Base-by-base conservation (phyloP, 64 coral and sea anemone species). In the Montipora cactus region DNA sequence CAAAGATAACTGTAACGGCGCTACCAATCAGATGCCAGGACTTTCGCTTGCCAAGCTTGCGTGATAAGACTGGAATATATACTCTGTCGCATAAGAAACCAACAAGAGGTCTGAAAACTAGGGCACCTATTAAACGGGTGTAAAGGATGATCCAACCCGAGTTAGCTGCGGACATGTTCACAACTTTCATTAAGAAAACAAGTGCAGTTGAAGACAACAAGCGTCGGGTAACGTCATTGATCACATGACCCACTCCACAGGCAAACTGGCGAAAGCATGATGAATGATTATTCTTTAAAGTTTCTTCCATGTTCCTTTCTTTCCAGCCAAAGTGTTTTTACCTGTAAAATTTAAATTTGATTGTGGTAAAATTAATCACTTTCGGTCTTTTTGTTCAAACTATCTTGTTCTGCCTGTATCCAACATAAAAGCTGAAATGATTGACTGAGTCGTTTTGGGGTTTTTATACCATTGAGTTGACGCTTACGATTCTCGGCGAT, bases 171-270 rank as follows among this genome's bases (percentile, higher is more conserved):
- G 87, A 76, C 49, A 89, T 44, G 37, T 72, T 10, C 4, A 78
- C 87, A 7, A 89, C 87, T 59, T 59, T 89, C 87, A 78, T 76
- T 20, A 89, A 50, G 22, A 89, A 89, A 59, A 89, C 44, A 47
- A 89, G 49, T 44, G 21, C 7, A 50, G 37, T 77, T 5, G 85
- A 88, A 5, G 28, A 16, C n/a, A 78, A 12, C 16, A 77, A 8
- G 8, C 49, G 51, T 7, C 73, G 19, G 13, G 20, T 44, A 10
- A 44, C 7, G 21, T 89, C 87, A 78, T 61, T 77, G 1, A 89
- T 64, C 73, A 89, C 73, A 15, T 77, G 21, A 44, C 87, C 87
- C 15, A 89, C 87, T 76, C 87, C 87, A 59, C n/a, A 89, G 5
- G 49, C 28, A 44, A 89, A 59, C 11, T 45, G 49, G 19, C 52